Base-by-base conservation (phyloP, 2,888 invertebrate species). In the Desoria tigrina region DNA sequence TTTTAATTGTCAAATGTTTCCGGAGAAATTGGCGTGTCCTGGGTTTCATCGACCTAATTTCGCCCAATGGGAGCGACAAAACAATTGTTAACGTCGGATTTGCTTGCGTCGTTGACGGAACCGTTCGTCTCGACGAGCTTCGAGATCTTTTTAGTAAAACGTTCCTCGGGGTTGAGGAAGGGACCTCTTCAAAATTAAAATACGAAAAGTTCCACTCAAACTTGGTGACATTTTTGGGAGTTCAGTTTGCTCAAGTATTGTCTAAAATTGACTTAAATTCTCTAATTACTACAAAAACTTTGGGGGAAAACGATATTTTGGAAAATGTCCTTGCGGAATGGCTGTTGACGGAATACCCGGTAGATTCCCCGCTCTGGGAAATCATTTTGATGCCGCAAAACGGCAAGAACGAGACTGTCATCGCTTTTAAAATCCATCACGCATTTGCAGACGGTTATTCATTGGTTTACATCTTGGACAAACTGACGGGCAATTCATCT, bases 391-490 rank as follows among this genome's bases (percentile, higher is more conserved):
- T 64, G n/a, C 64, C 58, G 6, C 21, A 32, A 4, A 50, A 28
- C 2, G 42, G 16, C 4, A 42, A 1, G 7, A 32, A 56, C n/a
- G 32, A 42, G 37, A 53, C 58, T 24, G 53, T 42, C 23, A 6
- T 66, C 14, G 63, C 63, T 1, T 63, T 67, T 27, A 67, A 67
- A 56, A 63, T 67, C 11, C 67, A 67, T 60, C 67, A 67, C 26
- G 63, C 56, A 2, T 23, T 67, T 56, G 63, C 60, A 2, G 67
- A 67, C 32, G 63, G 63, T 1, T 67, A 67, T 50, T 63, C 63
- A 7, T 3, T 67, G 9, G 42, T 63, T 1, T 60, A 67, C 39
- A 63, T 67, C 32, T 49, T 67, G 26, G 67, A 67, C 42, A 39
- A 51, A 28, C 37, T 67, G 24, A 61, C 63, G 9, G 45, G 28